Percentiles rank a stretch among this genome's conserved stretches.
phyloP scores from a whole-genome alignment of 2,888 invertebrate genomes.

The Vanessa cardui region DNA sequence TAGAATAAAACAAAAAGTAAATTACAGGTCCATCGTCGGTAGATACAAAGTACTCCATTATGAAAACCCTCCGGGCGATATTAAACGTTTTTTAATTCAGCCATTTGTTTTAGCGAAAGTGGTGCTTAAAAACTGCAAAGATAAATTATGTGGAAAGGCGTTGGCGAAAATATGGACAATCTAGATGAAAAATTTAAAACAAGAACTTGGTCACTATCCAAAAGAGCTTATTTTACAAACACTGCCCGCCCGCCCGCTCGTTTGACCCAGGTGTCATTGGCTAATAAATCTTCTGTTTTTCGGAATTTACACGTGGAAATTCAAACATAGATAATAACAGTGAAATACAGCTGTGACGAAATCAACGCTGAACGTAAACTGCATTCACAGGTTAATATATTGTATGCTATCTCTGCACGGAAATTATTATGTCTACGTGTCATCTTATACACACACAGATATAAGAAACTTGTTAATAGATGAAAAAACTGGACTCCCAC shows the following conservation, averaged over 20 bases:
- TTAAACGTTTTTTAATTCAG: constrained; percentile 25
- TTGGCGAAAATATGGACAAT: constrained; percentile 17
- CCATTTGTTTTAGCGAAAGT: constrained; percentile 21
- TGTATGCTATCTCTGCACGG: too few relatives aligned
- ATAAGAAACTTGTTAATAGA: too few relatives aligned
- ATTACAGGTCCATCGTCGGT: constrained; percentile 2
- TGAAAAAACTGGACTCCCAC: too few relatives aligned
- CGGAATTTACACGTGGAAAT: too few relatives aligned
- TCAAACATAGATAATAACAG: too few relatives aligned
- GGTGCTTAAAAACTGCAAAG: constrained; percentile 18
- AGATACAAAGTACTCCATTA: constrained; percentile 11
- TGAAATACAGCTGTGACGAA: too few relatives aligned
- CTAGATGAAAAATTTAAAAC: constrained; percentile 21
- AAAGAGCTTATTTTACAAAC: background rate
- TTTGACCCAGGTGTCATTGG: background rate
- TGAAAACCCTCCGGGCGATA: constrained; percentile 9
- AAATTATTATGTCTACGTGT: too few relatives aligned
- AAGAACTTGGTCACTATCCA: constrained; percentile 14
- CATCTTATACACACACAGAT: too few relatives aligned
- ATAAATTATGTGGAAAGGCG: constrained; percentile 17
- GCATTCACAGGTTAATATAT: too few relatives aligned
- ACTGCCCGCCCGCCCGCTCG: background rate
- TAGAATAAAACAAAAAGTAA: background rate
- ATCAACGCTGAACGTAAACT: too few relatives aligned
- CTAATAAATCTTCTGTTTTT: too few relatives aligned